These are phyloP conservation scores for Amphipyra tragopoginis DNA, from an alignment of 2,888 invertebrate genomes.

Conservation along the genomic window DNA sequence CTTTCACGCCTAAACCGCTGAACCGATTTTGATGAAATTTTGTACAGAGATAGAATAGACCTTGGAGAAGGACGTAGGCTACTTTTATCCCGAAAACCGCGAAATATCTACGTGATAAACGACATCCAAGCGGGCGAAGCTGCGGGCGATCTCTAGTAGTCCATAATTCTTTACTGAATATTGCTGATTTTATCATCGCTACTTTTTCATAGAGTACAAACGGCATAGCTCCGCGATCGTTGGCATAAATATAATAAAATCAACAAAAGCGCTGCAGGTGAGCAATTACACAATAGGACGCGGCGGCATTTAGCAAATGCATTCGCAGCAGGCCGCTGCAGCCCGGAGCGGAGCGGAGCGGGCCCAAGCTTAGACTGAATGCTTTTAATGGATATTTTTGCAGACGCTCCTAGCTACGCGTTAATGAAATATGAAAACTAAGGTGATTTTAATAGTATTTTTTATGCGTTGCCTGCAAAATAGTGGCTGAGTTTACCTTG, in stretches of 20 bases:
- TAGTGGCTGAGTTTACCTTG: no score
- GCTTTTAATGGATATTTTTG: constrained; percentile 27
- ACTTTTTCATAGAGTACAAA: constrained; percentile 8
- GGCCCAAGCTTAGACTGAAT: neutral
- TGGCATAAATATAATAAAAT: constrained; percentile 12
- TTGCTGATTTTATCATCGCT: neutral
- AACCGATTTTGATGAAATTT: no score
- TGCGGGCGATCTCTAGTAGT: no score
- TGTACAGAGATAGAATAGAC: no score
- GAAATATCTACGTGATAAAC: no score
- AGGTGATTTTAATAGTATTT: neutral
- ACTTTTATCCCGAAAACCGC: no score
- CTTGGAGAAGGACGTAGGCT: no score
- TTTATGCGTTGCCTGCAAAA: no score
- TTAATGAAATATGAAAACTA: constrained; percentile 16
- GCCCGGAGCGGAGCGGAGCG: neutral
- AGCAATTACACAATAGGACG: constrained; percentile 22
- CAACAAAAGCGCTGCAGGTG: constrained; percentile 36
- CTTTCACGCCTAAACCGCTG: no score
- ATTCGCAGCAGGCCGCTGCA: constrained; percentile 25
- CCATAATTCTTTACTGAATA: neutral
- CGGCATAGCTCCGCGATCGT: neutral
- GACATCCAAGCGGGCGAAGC: no score
- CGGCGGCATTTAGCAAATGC: constrained; percentile 29
- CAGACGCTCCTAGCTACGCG: constrained; percentile 15